A percentile compares a stretch with the other conserved stretches of the same genome.
phyloP scores from a whole-genome alignment of 2,888 invertebrate species.

The Steromphala cineraria region DNA sequence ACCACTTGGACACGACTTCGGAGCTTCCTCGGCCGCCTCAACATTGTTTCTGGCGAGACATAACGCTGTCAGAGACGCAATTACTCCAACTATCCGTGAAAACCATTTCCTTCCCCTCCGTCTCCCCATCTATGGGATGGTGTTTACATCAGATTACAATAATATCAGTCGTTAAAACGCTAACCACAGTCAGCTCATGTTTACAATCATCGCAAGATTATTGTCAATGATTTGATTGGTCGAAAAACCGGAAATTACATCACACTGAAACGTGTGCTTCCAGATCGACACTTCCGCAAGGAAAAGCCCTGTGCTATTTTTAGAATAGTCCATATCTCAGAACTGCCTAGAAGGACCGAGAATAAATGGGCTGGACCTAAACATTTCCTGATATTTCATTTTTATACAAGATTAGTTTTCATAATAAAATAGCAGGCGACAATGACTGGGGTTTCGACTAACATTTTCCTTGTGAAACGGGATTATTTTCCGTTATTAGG shows the following conservation, averaged over 20 bases:
- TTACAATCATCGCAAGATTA: neutral
- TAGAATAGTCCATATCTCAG: neutral
- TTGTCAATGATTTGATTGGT: slow-evolving; percentile 23
- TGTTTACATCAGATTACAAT: neutral
- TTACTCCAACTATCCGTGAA: slow-evolving; percentile 51
- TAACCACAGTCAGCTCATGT: slow-evolving; percentile 6
- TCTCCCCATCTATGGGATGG: slow-evolving; percentile 36
- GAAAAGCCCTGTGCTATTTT: slow-evolving; percentile 4
- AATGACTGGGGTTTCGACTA: too few relatives aligned
- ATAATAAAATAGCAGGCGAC: too few relatives aligned
- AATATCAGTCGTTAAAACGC: slow-evolving; percentile 18
- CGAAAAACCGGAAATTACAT: slow-evolving; percentile 27
- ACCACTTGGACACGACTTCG: neutral
- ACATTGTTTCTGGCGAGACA: slow-evolving; percentile 42
- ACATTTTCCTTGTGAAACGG: too few relatives aligned
- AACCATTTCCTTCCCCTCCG: slow-evolving; percentile 49
- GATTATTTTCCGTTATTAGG: too few relatives aligned
- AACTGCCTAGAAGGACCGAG: neutral
- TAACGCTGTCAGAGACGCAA: slow-evolving; percentile 52
- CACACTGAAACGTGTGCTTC: slow-evolving; percentile 30
- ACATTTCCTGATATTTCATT: too few relatives aligned
- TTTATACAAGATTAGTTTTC: too few relatives aligned
- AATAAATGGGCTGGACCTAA: too few relatives aligned
- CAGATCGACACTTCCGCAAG: slow-evolving; percentile 31
- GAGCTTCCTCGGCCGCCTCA: slow-evolving; percentile 20